These are phyloP conservation scores for Lepidochrysops patricia DNA, from an alignment of 2,888 invertebrate species.

Conservation along the genomic window DNA sequence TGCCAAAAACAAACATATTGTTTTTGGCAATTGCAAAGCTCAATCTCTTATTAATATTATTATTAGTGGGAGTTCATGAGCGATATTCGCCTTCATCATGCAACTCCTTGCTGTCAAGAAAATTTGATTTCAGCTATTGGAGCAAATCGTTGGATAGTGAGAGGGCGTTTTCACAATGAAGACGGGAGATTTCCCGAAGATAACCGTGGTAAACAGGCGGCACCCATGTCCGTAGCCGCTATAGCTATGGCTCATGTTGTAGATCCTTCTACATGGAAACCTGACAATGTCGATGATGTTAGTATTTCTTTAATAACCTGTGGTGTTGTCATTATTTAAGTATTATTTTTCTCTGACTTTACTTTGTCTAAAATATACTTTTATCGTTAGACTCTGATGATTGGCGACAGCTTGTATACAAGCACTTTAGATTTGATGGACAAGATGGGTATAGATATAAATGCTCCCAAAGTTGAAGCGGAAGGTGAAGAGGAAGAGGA, in stretches of 20 bases:
- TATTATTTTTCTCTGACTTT: background rate
- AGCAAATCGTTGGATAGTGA: conserved; percentile 54
- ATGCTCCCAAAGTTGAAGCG: conserved; percentile 32
- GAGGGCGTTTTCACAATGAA: conserved; percentile 54
- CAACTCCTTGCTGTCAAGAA: background rate
- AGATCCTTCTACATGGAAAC: conserved; percentile 47
- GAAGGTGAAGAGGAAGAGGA: conserved; percentile 41
- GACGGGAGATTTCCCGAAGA: conserved; percentile 53
- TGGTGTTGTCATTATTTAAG: background rate
- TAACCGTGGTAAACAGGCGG: conserved; percentile 53
- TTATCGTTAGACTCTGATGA: conserved; percentile 23
- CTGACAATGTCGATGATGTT: conserved; percentile 53
- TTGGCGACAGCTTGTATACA: conserved; percentile 56
- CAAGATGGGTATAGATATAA: conserved; percentile 50
- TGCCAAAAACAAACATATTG: too few species aligned
- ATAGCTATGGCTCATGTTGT: conserved; percentile 52
- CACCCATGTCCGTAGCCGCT: conserved; percentile 52
- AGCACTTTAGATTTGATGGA: conserved; percentile 55
- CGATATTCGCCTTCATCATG: too few species aligned
- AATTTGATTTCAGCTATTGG: conserved; percentile 42
- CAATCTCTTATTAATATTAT: too few species aligned
- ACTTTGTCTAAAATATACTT: background rate
- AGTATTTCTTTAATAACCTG: background rate
- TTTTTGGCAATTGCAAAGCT: too few species aligned
- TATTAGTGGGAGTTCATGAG: too few species aligned